Conservation (phyloP, 2,113 vertebrate species). For the Myotis yumanensis region DNA sequence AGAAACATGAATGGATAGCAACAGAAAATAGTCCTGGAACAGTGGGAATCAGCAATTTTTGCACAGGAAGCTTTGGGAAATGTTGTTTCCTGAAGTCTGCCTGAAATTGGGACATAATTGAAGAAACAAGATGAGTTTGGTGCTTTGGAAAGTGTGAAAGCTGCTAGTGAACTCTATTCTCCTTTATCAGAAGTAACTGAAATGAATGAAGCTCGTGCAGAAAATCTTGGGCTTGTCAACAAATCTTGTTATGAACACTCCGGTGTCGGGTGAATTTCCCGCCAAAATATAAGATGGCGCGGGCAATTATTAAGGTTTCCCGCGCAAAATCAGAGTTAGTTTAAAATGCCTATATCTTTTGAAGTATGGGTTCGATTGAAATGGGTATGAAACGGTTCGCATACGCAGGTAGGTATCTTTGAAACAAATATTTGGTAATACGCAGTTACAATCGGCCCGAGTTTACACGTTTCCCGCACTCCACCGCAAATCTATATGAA, state of each 20-base stretch:
- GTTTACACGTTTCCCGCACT: too few species aligned
- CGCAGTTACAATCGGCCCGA: too few species aligned
- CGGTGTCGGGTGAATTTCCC: too few species aligned
- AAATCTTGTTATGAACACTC: neutral
- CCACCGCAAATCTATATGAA: too few species aligned
- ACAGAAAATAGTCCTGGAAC: neutral
- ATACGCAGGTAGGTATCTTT: too few species aligned
- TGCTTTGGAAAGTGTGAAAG: neutral
- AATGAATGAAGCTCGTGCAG: neutral
- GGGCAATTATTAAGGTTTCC: too few species aligned
- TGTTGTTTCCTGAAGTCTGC: neutral
- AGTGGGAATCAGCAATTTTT: neutral
- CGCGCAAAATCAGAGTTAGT: too few species aligned
- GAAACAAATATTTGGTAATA: too few species aligned
- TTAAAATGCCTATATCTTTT: too few species aligned
- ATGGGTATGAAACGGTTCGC: too few species aligned
- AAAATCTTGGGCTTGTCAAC: neutral
- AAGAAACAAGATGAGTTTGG: neutral
- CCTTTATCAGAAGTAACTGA: neutral
- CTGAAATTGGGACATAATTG: neutral
- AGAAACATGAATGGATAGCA: neutral
- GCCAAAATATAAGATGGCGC: too few species aligned
- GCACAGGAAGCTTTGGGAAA: neutral
- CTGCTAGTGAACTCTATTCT: neutral
- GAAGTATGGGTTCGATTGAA: too few species aligned